Base-by-base conservation (phyloP, 2,797 vertebrate genomes). In the Tragelaphus eurycerus region DNA sequence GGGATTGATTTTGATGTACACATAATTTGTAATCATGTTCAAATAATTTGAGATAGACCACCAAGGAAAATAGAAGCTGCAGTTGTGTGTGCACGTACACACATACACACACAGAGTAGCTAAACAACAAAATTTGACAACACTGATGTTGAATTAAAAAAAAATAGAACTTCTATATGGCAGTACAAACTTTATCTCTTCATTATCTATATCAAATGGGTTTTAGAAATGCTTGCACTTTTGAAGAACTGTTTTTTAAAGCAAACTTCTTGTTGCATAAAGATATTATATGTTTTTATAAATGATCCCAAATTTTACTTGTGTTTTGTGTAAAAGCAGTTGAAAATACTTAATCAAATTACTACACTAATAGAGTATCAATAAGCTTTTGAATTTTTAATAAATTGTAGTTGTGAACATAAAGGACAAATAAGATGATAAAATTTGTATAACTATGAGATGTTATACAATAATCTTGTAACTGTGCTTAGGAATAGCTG, bases 321-420 rank as follows among this genome's bases (percentile, higher is more conserved):
- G 4, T 76, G 84, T 93, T 88, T 67, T 85, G 27, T 55, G 76
- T 15, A 96, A 88, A 97, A 90, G 81, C 19, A 62, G 59, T 93
- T 50, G 27, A 92, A 95, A 84, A 54, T 34, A n/a, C 89, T 95
- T 78, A 93, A 97, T 83, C 43, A 88, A 60, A 88, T 90, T 89
- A 82, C 85, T 84, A 89, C 71, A 54, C 8, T 92, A 94, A 43
- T 81, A 27, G 19, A 89, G 7, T 74, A 38, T 14, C n/a, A 89
- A 90, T 1, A 85, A 11, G 64, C 9, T 93, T 93, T 96, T 95
- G 59, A 89, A 86, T 85, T 93, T 95, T 94, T 74, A 95, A 13
- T 16, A 95, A 94, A 90, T 27, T 76, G 4, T 2, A 89, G 76
- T 89, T 88, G 89, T 74, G 27, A 93, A 64, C 16, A 83, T 2